Evolutionary conservation across 2,113 vertebrate genomes (phyloP).

Genomic region (Channa maculata): DNA sequence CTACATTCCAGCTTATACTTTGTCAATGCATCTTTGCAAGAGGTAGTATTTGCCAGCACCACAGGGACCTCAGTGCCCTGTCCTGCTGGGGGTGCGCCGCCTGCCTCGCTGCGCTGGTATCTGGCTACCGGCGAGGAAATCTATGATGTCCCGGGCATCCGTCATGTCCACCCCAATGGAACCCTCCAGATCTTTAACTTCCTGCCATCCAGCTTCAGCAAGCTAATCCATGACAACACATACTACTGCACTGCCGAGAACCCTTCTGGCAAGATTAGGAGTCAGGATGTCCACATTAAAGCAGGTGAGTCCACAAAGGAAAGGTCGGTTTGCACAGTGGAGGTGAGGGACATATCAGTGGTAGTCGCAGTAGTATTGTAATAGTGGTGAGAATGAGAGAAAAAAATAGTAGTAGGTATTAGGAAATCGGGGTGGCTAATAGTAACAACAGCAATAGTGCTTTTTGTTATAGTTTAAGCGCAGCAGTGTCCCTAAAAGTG

Average conservation of each 20-base stretch:
- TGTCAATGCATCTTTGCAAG: conserved; percentile 99
- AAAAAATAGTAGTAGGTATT: no score
- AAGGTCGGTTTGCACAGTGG: background rate
- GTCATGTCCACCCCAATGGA: conserved; percentile 98
- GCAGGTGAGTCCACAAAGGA: conserved; percentile 85
- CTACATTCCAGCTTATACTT: conserved; percentile 98
- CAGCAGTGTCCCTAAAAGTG: no score
- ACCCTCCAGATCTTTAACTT: conserved; percentile 99
- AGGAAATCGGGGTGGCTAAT: no score
- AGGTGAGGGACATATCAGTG: background rate
- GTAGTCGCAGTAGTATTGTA: background rate
- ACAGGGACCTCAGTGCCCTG: conserved; percentile 98
- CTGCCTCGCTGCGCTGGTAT: conserved; percentile 98
- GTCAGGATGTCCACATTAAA: conserved; percentile 99
- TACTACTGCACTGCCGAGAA: conserved; percentile 99
- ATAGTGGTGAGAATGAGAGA: background rate
- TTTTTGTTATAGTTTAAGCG: no score
- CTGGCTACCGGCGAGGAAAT: conserved; percentile 98
- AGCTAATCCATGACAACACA: conserved; percentile 99
- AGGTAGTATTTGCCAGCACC: conserved; percentile 99
- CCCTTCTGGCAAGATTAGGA: conserved; percentile 99
- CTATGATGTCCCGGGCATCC: conserved; percentile 99
- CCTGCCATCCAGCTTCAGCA: conserved; percentile 99
- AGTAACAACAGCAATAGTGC: background rate
- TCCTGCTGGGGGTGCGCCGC: conserved; percentile 94